Base-by-base conservation (phyloP, 2,797 vertebrate species). In the Megaceryle alcyon region DNA sequence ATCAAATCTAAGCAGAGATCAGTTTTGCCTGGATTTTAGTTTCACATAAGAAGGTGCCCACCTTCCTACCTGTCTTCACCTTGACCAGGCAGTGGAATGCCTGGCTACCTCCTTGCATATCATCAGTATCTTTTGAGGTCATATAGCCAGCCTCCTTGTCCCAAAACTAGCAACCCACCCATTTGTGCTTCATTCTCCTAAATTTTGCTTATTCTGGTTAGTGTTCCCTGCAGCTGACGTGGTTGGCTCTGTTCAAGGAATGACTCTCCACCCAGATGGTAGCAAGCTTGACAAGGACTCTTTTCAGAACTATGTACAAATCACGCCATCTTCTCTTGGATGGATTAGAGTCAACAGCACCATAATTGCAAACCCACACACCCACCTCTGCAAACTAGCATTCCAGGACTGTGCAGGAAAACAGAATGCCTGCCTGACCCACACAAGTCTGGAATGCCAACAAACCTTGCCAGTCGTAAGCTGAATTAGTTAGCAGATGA, bases 381-480 rank as follows among this genome's bases (percentile, higher is more conserved):
- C 35, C 89, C 89, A 88, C 93, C 86, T 79, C 80, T 86, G 60
- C 88, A 80, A 73, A 44, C n/a, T 65, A 66, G 69, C 64, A 37
- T 92, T 94, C 80, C 87, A 94, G 43, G 59, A 33, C 77, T 43
- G 23, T 65, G 82, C 39, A 76, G 73, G 85, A 81, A 94, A 94
- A 71, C 77, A 94, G 91, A 92, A 84, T 94, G 82, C 44, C 75
- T 96, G 71, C 84, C 86, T 89, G 86, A 90, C 87, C 87, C 77
- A 88, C 89, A 60, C 70, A 46, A 63, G 46, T 57, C 80, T 91
- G 85, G 48, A 0, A 0, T 81, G 82, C 86, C 85, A 91, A 46
- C 49, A 92, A 31, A 69, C 29, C 71, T 82, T 29, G 54, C 14
- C 1, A 19, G 14, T 51, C 61, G 54, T 33, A 65, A 86, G 59